Conservation (phyloP, 2,113 vertebrate genomes). For the Callithrix jacchus region DNA sequence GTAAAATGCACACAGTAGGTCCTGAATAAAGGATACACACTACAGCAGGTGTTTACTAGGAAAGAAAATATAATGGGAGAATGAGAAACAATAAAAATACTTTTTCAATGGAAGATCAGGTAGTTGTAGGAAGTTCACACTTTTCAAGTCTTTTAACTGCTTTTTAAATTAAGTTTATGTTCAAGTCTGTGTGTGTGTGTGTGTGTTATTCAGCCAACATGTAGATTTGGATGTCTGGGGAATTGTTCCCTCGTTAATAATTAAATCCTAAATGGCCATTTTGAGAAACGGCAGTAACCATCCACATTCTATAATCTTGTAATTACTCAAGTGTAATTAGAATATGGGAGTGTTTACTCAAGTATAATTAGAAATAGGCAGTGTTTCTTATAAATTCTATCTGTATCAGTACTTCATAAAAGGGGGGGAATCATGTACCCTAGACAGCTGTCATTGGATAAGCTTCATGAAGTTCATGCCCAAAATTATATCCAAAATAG, state of each 20-base stretch:
- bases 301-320: neutral
- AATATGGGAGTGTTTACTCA: slow-evolving; percentile 19
- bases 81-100: neutral
- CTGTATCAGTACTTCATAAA: slow-evolving; percentile 6
- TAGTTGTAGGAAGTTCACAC: neutral
- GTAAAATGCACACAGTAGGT: slow-evolving; percentile 5
- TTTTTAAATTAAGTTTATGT: slow-evolving; percentile 9
- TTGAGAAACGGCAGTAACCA: slow-evolving; percentile 49
- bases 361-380: slow-evolving; percentile 52
- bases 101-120: neutral
- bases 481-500: neutral
- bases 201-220: neutral
- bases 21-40: neutral
- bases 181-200: neutral
- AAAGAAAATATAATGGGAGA: slow-evolving; percentile 22
- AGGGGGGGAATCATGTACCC: neutral
- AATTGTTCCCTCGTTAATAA: slow-evolving; percentile 60
- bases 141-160: neutral
- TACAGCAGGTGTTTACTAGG: neutral
- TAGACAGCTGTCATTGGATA: neutral
- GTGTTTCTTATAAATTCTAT: slow-evolving; percentile 44
- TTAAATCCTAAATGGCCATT: slow-evolving; percentile 63
- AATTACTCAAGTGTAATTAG: slow-evolving; percentile 63
- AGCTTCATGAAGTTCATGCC: neutral
- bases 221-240: slow-evolving; percentile 42